Percentiles rank a stretch among this genome's conserved stretches.
These are phyloP conservation scores for Drosophila kepulauana DNA, from an alignment of 1,140 invertebrate species.

Conservation along the genomic window DNA sequence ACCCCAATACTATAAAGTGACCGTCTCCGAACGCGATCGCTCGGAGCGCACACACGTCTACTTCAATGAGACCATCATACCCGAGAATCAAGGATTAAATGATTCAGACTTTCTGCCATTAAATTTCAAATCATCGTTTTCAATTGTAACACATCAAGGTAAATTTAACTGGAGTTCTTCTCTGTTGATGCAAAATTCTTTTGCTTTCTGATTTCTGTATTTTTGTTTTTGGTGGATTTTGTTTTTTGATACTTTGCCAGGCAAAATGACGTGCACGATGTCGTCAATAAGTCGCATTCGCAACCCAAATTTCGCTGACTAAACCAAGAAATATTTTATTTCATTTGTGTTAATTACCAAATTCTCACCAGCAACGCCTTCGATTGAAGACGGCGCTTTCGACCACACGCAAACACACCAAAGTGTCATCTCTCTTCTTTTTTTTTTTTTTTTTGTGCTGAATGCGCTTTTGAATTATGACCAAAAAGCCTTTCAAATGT, in stretches of 20 bases:
- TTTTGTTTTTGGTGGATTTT: neutral
- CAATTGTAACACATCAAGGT: conserved; percentile 89
- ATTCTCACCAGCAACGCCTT: conserved; percentile 47
- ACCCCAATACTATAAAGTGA: conserved; percentile 85
- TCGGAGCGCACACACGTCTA: conserved; percentile 87
- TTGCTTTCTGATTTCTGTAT: neutral
- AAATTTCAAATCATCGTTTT: conserved; percentile 87
- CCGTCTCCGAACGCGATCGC: conserved; percentile 88
- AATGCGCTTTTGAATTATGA: conserved; percentile 69
- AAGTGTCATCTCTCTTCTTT: neutral
- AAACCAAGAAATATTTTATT: conserved; percentile 58
- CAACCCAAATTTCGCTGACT: conserved; percentile 57
- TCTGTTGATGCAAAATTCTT: conserved; percentile 10
- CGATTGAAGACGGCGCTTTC: conserved; percentile 46
- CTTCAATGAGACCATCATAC: conserved; percentile 85
- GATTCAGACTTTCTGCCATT: conserved; percentile 86
- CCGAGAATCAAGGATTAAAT: conserved; percentile 83
- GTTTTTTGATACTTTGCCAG: conserved; percentile 63
- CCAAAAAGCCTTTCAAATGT: conserved; percentile 54
- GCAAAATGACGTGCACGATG: conserved; percentile 59
- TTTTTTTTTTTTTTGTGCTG: neutral
- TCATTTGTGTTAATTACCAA: conserved; percentile 78
- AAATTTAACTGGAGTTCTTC: conserved; percentile 50
- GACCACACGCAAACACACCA: conserved; percentile 35
- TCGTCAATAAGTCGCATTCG: conserved; percentile 42